Evolutionary conservation across 2,888 invertebrate species (phyloP).

Genomic region (Scaptomyza caliginosa): DNA sequence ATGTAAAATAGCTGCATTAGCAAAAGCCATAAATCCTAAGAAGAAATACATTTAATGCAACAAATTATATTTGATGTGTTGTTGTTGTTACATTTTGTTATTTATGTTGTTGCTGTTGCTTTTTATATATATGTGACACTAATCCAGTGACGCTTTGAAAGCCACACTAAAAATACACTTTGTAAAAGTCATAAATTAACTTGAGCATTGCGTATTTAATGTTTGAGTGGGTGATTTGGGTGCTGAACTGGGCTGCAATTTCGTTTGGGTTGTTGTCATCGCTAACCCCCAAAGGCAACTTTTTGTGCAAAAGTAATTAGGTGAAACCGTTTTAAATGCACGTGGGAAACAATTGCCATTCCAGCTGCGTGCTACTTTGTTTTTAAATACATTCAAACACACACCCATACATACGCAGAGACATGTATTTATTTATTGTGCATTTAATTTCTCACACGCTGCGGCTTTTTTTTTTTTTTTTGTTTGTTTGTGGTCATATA

Average conservation of each 20-base stretch:
- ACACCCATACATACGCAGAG: neutral
- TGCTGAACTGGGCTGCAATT: slow-evolving; percentile 12
- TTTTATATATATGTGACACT: too few relatives aligned
- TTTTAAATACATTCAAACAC: slow-evolving; percentile 1
- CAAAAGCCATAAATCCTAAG: neutral
- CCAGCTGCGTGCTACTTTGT: slow-evolving; percentile 17
- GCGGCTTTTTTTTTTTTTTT: slow-evolving; percentile 10
- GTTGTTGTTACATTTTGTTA: slow-evolving; percentile 15
- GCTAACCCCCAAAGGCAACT: slow-evolving; percentile 19
- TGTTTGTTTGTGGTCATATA: slow-evolving; percentile 7
- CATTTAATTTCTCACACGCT: slow-evolving; percentile 44
- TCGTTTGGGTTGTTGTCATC: neutral
- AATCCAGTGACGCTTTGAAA: slow-evolving; percentile 50
- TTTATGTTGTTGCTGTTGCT: slow-evolving; percentile 50
- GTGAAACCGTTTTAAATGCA: slow-evolving; percentile 53
- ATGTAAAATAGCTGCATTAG: neutral
- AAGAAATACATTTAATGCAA: slow-evolving; percentile 13
- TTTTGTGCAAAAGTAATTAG: too few relatives aligned
- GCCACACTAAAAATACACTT: slow-evolving; percentile 13
- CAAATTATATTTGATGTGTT: slow-evolving; percentile 8
- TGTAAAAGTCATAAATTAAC: slow-evolving; percentile 61
- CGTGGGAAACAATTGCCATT: slow-evolving; percentile 59
- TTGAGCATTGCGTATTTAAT: slow-evolving; percentile 39
- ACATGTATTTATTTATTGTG: slow-evolving; percentile 10
- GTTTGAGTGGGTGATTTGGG: slow-evolving; percentile 1